Evolutionary conservation across 2,888 invertebrate genomes (phyloP).

Genomic region (Deroplatys truncata): DNA sequence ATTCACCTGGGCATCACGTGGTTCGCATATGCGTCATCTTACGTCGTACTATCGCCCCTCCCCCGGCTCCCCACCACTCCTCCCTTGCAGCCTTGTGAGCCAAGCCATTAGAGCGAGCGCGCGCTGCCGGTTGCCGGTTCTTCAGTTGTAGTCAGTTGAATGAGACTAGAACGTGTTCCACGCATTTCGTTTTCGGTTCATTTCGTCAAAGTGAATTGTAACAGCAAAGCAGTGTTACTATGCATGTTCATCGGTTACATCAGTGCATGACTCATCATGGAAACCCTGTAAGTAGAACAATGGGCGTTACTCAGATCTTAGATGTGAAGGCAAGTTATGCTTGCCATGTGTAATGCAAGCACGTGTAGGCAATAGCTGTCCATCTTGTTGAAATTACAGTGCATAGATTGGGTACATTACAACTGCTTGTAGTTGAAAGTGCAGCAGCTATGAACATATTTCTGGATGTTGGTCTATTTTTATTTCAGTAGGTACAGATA

Average conservation of each 20-base stretch:
- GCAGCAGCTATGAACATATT: too few species aligned
- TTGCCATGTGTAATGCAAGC: too few species aligned
- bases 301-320: too few species aligned
- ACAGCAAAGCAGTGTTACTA: background rate
- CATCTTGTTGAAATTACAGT: too few species aligned
- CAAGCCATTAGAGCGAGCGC: background rate
- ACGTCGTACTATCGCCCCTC: background rate
- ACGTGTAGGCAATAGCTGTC: too few species aligned
- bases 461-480: too few species aligned
- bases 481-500: too few species aligned
- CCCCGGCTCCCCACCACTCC: background rate
- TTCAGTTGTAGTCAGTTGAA: background rate
- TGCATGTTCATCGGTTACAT: background rate
- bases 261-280: background rate
- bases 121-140: background rate
- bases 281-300: background rate
- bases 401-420: too few species aligned
- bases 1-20: background rate
- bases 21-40: background rate
- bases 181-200: background rate
- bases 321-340: too few species aligned
- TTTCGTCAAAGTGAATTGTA: background rate
- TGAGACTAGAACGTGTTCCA: background rate
- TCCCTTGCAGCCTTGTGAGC: background rate
- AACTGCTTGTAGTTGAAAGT: too few species aligned